Base-by-base conservation (phyloP, 1,140 invertebrate species). In the Drosophila suzukii region DNA sequence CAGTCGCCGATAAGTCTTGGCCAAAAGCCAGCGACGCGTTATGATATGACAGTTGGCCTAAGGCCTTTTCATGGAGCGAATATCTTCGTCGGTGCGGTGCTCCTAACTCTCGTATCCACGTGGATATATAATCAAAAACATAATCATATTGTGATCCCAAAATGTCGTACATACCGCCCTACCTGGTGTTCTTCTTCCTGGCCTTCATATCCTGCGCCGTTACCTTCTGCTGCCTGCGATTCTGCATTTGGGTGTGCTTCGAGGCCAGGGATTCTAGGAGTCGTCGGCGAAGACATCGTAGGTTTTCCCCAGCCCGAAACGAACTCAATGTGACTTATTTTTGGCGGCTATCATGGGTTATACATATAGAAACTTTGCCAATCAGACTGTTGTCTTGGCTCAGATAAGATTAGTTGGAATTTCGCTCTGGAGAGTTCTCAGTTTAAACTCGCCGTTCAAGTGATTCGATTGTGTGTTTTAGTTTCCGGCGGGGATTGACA, bases 131-230 rank as follows among this genome's bases (percentile, higher is more conserved):
- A n/a, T n/a, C n/a, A n/a, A n/a, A n/a, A n/a, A 32, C 17, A 17
- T 30, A 34, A 0, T 41, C 34, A 10, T 34, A 34, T 34, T 10
- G 8, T 15, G 46, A 43, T 13, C 27, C 13, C 13, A 79, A 38
- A 38, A 84, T 91, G 81, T 39, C 60, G 3, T 67, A 81, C 41
- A 17, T 91, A 5, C 39, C 89, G 24, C 41, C 86, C 6, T 88
- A 90, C 65, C 61, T 91, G 38, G 76, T 78, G 24, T 81, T 78
- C 27, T 72, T 90, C 27, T 80, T 91, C 46, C 60, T 91, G 38
- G 60, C 89, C n/a, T 78, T 91, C n/a, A 20, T 91, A 3, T 68
- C 71, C 30, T 91, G 73, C 47, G 73, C 66, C 6, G 36, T 91
- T 4, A 65, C 81, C 30, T 81, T 76, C 39, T 91, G 86, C 51